A percentile compares a stretch with the other conserved stretches of the same genome.
Conservation (phyloP, 2,113 vertebrate species). For the Calyptommatus sinebrachiatus region DNA sequence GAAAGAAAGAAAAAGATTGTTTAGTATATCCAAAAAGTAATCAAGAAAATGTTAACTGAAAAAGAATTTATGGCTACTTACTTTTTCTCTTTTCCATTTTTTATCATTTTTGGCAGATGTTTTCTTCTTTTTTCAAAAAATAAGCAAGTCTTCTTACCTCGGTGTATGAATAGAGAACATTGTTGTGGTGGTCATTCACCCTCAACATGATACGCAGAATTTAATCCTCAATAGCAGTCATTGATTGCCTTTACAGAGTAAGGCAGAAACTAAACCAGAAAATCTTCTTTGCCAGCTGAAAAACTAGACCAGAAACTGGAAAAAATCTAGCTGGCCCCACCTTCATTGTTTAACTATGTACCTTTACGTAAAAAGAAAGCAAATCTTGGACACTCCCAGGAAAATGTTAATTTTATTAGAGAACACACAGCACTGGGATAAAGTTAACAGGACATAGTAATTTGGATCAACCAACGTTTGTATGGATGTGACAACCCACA, state of each 20-base stretch:
- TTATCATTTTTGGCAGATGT: not conserved
- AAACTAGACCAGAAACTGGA: slow-evolving; percentile 23
- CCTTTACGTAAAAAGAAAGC: not conserved
- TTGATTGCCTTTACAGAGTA: not conserved
- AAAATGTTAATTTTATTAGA: slow-evolving; percentile 2
- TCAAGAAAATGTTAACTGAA: not conserved
- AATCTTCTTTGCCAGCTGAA: slow-evolving; percentile 57
- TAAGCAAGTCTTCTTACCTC: not conserved
- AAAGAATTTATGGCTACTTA: slow-evolving; percentile 11
- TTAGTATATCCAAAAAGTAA: not conserved
- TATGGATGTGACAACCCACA: not conserved
- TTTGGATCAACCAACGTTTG: not conserved
- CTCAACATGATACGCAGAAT: accelerated
- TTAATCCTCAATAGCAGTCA: not conserved
- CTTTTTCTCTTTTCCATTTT: slow-evolving; percentile 2
- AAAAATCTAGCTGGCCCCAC: slow-evolving; percentile 14
- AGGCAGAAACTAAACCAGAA: slow-evolving; percentile 35
- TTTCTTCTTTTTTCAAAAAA: not conserved
- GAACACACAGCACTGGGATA: not conserved
- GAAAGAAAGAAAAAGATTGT: too few species aligned
- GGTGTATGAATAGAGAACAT: accelerated
- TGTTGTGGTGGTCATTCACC: not conserved
- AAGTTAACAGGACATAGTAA: not conserved
- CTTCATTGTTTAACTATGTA: slow-evolving; percentile 26
- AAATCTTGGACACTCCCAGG: slow-evolving; percentile 48